Evolutionary conservation across 2,113 vertebrate genomes (phyloP).

Genomic region (Lonchura striata): DNA sequence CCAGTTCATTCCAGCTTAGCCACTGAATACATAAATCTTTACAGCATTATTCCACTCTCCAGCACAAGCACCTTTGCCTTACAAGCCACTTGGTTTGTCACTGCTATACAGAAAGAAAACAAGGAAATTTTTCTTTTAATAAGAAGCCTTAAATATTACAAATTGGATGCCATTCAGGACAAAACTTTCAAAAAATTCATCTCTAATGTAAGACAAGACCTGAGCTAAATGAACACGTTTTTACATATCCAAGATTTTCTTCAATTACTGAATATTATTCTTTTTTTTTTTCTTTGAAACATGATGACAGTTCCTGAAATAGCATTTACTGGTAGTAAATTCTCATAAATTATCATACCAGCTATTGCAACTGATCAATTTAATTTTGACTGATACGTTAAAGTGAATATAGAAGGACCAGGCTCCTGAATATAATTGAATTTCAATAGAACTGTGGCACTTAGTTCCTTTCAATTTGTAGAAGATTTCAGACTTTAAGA

Average conservation of each 20-base stretch:
- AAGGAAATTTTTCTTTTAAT: neutral
- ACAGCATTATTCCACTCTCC: neutral
- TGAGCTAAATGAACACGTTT: neutral
- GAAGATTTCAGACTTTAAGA: constrained; percentile 15
- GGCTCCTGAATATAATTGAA: constrained; percentile 13
- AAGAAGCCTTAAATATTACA: neutral
- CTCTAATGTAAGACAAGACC: neutral
- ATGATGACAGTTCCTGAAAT: constrained; percentile 40
- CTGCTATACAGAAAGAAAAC: neutral
- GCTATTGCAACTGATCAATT: constrained; percentile 36
- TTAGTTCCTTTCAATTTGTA: constrained; percentile 13
- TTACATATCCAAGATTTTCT: neutral
- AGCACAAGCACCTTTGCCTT: neutral
- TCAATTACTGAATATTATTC: neutral
- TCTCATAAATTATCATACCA: constrained; percentile 34
- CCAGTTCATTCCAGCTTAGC: neutral
- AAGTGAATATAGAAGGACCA: constrained; percentile 31
- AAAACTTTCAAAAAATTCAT: neutral
- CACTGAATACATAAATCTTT: accelerated
- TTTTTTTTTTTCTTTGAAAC: neutral
- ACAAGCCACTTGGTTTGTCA: neutral
- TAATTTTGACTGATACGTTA: constrained; percentile 45
- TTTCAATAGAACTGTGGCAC: constrained; percentile 28
- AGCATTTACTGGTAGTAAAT: neutral
- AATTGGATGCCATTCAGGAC: neutral